Evolutionary conservation across 1,140 invertebrate species (phyloP), one percentile per base, ranked within the genome.

Genomic region (Paracyclopina nana): DNA sequence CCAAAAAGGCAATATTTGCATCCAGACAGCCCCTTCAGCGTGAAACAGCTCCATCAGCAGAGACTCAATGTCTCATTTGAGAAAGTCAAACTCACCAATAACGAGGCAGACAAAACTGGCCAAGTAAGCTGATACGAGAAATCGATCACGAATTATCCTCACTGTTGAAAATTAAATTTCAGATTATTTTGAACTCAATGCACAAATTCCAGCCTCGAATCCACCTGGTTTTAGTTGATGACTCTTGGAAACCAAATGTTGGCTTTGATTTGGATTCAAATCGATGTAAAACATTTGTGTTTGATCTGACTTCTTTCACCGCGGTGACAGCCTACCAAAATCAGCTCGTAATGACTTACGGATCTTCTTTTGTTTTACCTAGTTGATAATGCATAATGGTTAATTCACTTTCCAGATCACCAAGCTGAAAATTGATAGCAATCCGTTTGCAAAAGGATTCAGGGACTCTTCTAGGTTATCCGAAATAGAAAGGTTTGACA

Each of bases 21-120:
- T 71, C 92, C 92, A 5, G 94, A 98, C 67, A 90, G 86, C 43
- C 92, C 94, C 41, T 95, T 88, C 69, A 85, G 80, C 54, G 90
- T 86, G 30, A 90, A 97, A 62, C 88, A 76, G 59, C 20, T 38
- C n/a, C n/a, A n/a, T n/a, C 63, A 78, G 8, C 61, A 64, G 50
- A 75, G 75, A 57, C 76, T 79, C 61, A 72, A 76, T 22, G 70
- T 79, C 27, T 73, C 72, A 8, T 79, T 79, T 61, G 76, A 79
- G 60, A 79, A 79, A 61, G 69, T 78, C 52, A 79, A 79, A 59
- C 62, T 79, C 25, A 79, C 77, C 46, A 79, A 79, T 60, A 79
- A 78, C 60, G 73, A 76, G 59, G 66, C 74, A 62, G 76, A 78
- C 60, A 75, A 75, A 61, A 68, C 67, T 56, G 74, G 73, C 57